These are phyloP conservation scores for Diplazon laetatorius DNA, from an alignment of 2,888 invertebrate species.

Conservation along the genomic window DNA sequence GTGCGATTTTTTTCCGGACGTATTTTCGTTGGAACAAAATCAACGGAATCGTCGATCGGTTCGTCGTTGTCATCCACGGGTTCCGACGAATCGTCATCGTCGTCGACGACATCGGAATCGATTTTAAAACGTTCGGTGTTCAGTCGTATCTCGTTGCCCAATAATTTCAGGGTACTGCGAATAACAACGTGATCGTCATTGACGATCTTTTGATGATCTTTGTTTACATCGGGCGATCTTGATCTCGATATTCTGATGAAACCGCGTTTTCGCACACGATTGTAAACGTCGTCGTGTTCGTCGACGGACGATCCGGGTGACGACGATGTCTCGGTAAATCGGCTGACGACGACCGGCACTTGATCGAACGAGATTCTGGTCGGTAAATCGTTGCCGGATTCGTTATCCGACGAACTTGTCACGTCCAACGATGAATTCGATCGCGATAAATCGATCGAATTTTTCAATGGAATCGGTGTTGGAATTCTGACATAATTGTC, in stretches of 20 bases:
- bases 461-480: conserved; percentile 75
- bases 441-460: conserved; percentile 70
- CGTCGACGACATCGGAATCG: not conserved
- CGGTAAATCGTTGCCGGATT: conserved; percentile 77
- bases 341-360: conserved; percentile 63
- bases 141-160: conserved; percentile 5
- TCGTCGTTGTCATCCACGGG: not conserved
- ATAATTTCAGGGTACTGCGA: conserved; percentile 28
- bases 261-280: conserved; percentile 50
- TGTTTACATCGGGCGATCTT: conserved; percentile 52
- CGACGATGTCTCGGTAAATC: conserved; percentile 69
- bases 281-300: conserved; percentile 61
- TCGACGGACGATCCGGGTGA: conserved; percentile 70
- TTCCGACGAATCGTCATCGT: not conserved
- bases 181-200: conserved; percentile 36
- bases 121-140: not conserved
- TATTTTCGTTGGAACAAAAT: conserved; percentile 22
- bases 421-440: conserved; percentile 72
- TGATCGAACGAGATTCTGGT: conserved; percentile 69
- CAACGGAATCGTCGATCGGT: not conserved
- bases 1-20: conserved; percentile 51
- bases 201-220: not conserved
- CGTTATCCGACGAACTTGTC: conserved; percentile 73
- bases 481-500: conserved; percentile 75
- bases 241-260: conserved; percentile 58